Evolutionary conservation across 2,797 vertebrate species (phyloP), one percentile per base, ranked within the genome.

Genomic region (Petrocephalus schoutedeni): DNA sequence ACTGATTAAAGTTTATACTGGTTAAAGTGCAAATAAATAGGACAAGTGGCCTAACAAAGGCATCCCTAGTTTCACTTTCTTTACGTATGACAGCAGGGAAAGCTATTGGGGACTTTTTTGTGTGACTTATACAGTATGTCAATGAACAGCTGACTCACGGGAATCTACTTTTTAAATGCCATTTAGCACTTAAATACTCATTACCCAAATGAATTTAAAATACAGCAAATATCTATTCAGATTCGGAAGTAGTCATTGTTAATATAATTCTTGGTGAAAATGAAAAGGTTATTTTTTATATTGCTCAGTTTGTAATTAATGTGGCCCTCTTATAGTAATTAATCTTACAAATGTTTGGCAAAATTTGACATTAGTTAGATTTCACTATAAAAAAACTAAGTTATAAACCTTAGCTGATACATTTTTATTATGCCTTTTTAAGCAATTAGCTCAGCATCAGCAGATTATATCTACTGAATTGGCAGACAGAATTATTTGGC

Each of bases 21-120:
- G 90, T 91, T 90, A 91, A 88, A 90, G 91, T 89, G 91, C 89
- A 89, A 82, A 74, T 86, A 87, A 59, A 64, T 90, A 90, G 90
- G 88, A 92, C 89, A 87, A 77, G 88, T 89, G 90, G 91, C 80
- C 19, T 10, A 7, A 21, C 4, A 89, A 91, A 91, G 59, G 23
- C 49, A 84, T 83, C 45, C 32, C 56, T 56, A 86, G 84, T 90
- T 89, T 89, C 51, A 19, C 64, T 91, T 92, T 92, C 74, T 91
- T 58, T 88, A 59, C 51, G 88, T 87, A 53, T 89, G 90, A 90
- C 88, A 88, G 58, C 83, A 10, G 16, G 86, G 77, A 89, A 28
- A 4, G n/a, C n/a, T 61, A 14, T 16, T 53, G 21, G 82, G 58
- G 14, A 53, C 54, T 67, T 64, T 51, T 64, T 84, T 54, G 1